These are phyloP conservation scores for Poecilobothrus nobilitatus DNA, from an alignment of 2,888 invertebrate genomes.

Conservation along the genomic window DNA sequence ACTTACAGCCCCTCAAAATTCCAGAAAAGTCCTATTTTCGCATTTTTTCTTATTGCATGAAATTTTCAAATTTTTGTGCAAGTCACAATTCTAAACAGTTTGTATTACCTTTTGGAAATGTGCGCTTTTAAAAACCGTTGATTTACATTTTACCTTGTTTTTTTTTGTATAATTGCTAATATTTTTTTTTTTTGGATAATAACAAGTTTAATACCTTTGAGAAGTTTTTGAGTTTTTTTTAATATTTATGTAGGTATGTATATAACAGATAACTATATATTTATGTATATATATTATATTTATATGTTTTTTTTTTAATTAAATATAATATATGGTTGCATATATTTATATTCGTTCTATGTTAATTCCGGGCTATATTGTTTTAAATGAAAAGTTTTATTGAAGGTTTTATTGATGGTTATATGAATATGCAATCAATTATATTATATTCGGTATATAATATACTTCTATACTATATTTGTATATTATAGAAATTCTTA, in stretches of 20 bases:
- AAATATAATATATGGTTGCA: background rate
- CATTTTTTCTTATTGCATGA: too few relatives aligned
- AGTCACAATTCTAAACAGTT: too few relatives aligned
- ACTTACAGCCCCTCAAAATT: too few relatives aligned
- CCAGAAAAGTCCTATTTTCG: too few relatives aligned
- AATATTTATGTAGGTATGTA: too few relatives aligned
- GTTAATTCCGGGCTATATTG: background rate
- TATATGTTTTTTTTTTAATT: too few relatives aligned
- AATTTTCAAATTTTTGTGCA: too few relatives aligned
- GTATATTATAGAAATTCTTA: too few relatives aligned
- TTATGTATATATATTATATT: background rate
- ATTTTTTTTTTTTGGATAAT: background rate
- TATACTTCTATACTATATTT: too few relatives aligned
- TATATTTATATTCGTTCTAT: background rate
- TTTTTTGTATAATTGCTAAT: too few relatives aligned
- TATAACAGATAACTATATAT: background rate
- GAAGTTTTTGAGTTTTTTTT: background rate
- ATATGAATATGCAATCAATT: background rate
- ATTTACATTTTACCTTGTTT: background rate
- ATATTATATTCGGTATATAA: background rate
- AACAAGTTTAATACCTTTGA: background rate
- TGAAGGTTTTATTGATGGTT: background rate
- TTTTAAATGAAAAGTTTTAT: conserved; percentile 4
- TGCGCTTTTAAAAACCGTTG: too few relatives aligned
- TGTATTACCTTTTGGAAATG: too few relatives aligned